These are phyloP conservation scores for Pediacus dermestoides DNA, from an alignment of 2,888 invertebrate genomes.

Conservation along the genomic window DNA sequence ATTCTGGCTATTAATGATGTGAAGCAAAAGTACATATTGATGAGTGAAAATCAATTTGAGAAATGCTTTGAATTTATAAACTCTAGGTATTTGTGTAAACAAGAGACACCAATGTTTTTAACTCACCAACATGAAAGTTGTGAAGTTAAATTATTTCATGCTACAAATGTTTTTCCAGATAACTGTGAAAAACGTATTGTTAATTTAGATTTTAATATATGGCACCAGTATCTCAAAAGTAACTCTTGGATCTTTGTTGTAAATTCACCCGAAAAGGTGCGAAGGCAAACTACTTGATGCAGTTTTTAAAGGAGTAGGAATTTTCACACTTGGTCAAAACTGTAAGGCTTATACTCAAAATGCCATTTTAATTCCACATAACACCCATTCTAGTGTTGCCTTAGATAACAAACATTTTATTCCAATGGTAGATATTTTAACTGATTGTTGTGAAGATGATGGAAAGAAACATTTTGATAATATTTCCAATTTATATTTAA, in stretches of 20 bases:
- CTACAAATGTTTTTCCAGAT: constrained; percentile 7
- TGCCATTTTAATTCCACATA: too few species aligned
- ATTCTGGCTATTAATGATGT: constrained; percentile 11
- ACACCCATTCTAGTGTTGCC: neutral
- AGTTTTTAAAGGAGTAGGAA: too few species aligned
- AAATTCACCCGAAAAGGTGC: constrained; percentile 3
- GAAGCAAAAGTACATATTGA: too few species aligned
- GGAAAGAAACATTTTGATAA: constrained; percentile 7
- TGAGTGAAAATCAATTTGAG: too few species aligned
- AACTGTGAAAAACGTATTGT: constrained; percentile 14
- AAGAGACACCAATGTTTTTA: constrained; percentile 11
- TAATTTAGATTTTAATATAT: constrained; percentile 9
- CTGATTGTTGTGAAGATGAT: constrained; percentile 12
- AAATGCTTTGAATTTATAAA: constrained; percentile 9
- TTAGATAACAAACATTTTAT: neutral
- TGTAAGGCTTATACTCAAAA: too few species aligned
- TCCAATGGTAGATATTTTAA: constrained; percentile 7
- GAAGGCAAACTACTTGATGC: too few species aligned
- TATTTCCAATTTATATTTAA: constrained; percentile 7
- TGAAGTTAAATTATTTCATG: too few species aligned
- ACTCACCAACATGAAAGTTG: too few species aligned
- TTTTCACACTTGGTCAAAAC: too few species aligned
- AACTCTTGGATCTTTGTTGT: constrained; percentile 10
- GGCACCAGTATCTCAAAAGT: constrained; percentile 3
- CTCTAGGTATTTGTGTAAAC: constrained; percentile 12